Evolutionary conservation across 1,140 invertebrate species (phyloP).

Genomic region (Aradophagus sp.): DNA sequence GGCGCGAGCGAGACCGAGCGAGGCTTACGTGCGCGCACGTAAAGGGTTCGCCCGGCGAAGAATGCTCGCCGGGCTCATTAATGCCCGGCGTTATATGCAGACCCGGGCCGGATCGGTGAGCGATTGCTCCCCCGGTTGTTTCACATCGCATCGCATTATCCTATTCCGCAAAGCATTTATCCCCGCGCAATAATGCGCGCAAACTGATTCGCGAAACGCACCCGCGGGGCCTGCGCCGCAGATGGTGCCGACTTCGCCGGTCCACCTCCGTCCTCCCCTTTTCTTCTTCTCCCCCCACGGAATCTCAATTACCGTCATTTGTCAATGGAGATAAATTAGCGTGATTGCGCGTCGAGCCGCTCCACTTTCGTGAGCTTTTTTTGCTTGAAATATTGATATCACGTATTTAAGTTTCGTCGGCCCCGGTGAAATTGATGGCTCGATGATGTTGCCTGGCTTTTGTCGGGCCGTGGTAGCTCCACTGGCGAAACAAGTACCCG

Average conservation of each 20-base stretch:
- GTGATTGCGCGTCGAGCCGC: constrained; percentile 7
- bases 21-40: constrained; percentile 34
- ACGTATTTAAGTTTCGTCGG: too few relatives aligned
- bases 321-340: constrained; percentile 31
- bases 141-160: constrained; percentile 47
- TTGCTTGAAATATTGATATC: too few relatives aligned
- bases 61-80: constrained; percentile 72
- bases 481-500: too few relatives aligned
- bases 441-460: too few relatives aligned
- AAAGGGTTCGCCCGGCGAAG: constrained; percentile 61
- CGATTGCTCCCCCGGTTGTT: constrained; percentile 61
- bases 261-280: too few relatives aligned
- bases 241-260: constrained; percentile 12
- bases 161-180: constrained; percentile 55
- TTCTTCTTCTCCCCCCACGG: too few relatives aligned
- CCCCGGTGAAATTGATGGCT: too few relatives aligned
- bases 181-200: constrained; percentile 29
- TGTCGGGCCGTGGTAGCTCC: too few relatives aligned
- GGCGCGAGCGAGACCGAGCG: constrained; percentile 4
- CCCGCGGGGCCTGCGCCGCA: constrained; percentile 18
- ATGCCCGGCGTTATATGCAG: constrained; percentile 68
- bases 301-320: constrained; percentile 39
- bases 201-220: constrained; percentile 24
- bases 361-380: too few relatives aligned
- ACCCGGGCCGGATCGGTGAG: constrained; percentile 71